These are phyloP conservation scores for Trichogramma dendrolimi DNA, from an alignment of 2,888 invertebrate species.

Conservation along the genomic window DNA sequence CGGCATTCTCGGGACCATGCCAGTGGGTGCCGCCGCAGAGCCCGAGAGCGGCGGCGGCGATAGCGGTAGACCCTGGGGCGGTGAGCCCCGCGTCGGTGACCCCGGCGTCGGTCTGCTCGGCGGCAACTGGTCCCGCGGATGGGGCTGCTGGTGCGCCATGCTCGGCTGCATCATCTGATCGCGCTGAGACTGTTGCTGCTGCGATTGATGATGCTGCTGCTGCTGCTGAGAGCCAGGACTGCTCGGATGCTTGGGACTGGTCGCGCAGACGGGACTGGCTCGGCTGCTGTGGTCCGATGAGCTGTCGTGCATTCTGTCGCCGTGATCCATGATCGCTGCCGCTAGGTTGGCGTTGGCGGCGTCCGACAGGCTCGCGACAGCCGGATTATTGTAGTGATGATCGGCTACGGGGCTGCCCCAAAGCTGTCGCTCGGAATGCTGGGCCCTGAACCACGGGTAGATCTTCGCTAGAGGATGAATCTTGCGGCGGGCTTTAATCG, in stretches of 20 bases:
- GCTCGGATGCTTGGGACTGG: slow-evolving; percentile 48
- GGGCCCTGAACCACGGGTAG: slow-evolving; percentile 29
- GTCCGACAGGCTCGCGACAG: slow-evolving; percentile 7
- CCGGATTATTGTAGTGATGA: slow-evolving; percentile 11
- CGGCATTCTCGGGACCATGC: slow-evolving; percentile 63
- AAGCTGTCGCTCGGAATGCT: slow-evolving; percentile 25
- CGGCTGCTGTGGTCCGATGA: slow-evolving; percentile 54
- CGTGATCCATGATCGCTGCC: slow-evolving; percentile 38
- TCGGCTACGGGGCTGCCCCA: slow-evolving; percentile 23
- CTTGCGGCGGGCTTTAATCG: slow-evolving; percentile 13
- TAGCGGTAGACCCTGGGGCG: slow-evolving; percentile 56
- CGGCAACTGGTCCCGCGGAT: slow-evolving; percentile 56
- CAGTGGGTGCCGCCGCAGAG: slow-evolving; percentile 53
- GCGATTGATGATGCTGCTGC: slow-evolving; percentile 43
- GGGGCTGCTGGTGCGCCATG: slow-evolving; percentile 54
- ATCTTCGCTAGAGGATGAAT: slow-evolving; percentile 28
- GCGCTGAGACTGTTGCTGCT: slow-evolving; percentile 41
- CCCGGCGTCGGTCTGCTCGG: slow-evolving; percentile 57
- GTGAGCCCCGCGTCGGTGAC: slow-evolving; percentile 55
- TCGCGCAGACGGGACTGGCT: slow-evolving; percentile 49
- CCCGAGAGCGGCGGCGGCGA: slow-evolving; percentile 63
- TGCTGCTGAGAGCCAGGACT: slow-evolving; percentile 43
- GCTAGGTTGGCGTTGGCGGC: slow-evolving; percentile 44
- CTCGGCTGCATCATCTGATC: slow-evolving; percentile 42
- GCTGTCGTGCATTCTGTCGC: slow-evolving; percentile 51